Evolutionary conservation across 2,113 vertebrate species (phyloP).

Genomic region (Ceratotherium simum): DNA sequence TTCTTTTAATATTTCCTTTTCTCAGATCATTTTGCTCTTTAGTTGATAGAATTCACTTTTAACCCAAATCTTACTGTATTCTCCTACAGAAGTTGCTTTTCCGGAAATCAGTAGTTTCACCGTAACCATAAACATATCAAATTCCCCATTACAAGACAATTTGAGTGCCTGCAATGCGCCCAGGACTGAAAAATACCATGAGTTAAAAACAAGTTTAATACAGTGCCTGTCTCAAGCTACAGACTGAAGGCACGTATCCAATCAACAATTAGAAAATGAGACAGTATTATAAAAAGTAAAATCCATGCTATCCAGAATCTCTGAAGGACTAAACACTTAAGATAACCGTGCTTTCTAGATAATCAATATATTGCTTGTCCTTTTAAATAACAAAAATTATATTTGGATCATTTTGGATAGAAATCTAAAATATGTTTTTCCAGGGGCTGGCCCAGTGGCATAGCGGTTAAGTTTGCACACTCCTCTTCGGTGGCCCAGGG

Average conservation of each 20-base stretch:
- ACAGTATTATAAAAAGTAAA: background rate
- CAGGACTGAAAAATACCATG: background rate
- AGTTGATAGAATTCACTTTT: background rate
- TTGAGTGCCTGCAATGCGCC: background rate
- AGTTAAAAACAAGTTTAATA: background rate
- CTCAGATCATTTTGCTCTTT: background rate
- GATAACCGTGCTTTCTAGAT: background rate
- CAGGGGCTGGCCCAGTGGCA: no score
- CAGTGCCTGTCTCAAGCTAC: background rate
- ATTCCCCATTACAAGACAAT: background rate
- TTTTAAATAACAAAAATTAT: background rate
- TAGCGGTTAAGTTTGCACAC: no score
- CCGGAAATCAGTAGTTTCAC: slow-evolving; percentile 9
- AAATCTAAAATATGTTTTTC: background rate
- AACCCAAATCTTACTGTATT: slow-evolving; percentile 24
- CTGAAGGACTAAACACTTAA: background rate
- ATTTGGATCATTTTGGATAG: slow-evolving; percentile 29
- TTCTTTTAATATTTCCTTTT: slow-evolving; percentile 49
- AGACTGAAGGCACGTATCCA: background rate
- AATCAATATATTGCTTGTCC: background rate
- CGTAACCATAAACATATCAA: background rate
- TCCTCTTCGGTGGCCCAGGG: no score
- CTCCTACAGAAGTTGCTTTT: background rate
- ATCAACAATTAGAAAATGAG: background rate
- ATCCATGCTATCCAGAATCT: background rate